A percentile compares a stretch with the other conserved stretches of the same genome.
phyloP scores from a whole-genome alignment of 1,140 invertebrate species.

The Oncopodura yosiiana region DNA sequence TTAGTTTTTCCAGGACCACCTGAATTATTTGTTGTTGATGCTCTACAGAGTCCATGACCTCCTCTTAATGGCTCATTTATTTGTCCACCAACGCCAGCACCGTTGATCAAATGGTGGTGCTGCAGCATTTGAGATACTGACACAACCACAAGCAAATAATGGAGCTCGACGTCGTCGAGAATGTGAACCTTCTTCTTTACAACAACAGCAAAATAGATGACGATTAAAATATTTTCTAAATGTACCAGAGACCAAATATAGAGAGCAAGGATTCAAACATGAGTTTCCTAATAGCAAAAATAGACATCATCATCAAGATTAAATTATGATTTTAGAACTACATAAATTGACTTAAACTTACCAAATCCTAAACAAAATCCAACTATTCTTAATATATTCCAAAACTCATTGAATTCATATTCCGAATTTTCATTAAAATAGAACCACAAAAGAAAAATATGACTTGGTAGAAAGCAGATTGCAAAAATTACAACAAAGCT shows the following conservation, averaged over 20 bases:
- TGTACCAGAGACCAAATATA: slow-evolving; percentile 82
- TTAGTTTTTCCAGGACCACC: slow-evolving; percentile 3
- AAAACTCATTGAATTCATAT: slow-evolving; percentile 69
- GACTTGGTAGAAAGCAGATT: slow-evolving; percentile 76
- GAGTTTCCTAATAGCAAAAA: too few species aligned
- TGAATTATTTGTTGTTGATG: slow-evolving; percentile 4
- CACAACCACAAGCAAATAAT: slow-evolving; percentile 10
- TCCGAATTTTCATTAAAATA: slow-evolving; percentile 63
- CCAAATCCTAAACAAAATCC: slow-evolving; percentile 76
- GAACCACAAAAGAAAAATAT: slow-evolving; percentile 80
- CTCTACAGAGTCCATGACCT: slow-evolving; percentile 4
- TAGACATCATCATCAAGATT: too few species aligned
- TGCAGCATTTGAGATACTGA: slow-evolving; percentile 1
- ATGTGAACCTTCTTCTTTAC: too few species aligned
- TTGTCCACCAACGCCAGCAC: neutral
- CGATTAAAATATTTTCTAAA: too few species aligned
- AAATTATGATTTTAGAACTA: too few species aligned
- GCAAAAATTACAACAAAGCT: slow-evolving; percentile 83
- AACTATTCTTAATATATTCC: slow-evolving; percentile 73
- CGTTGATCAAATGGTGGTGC: neutral
- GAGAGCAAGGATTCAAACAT: slow-evolving; percentile 82
- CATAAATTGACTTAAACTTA: too few species aligned
- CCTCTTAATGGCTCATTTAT: too few species aligned
- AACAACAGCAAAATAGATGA: too few species aligned
- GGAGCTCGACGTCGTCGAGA: too few species aligned